Evolutionary conservation across 2,888 invertebrate genomes (phyloP).

Genomic region (Pachliopta kotzebuea): DNA sequence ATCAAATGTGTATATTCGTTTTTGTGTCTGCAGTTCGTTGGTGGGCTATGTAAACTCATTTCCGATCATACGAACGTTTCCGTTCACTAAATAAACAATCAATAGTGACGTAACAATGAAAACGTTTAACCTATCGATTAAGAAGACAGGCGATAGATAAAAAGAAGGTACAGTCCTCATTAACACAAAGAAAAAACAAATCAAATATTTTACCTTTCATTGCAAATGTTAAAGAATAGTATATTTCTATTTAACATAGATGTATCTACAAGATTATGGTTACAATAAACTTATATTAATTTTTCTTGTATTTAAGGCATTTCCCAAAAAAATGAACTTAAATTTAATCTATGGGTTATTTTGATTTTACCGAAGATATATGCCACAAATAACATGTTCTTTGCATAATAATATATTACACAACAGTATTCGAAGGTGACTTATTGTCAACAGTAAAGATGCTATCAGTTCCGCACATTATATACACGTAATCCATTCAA

Average conservation of each 20-base stretch:
- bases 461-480: slow-evolving; percentile 48
- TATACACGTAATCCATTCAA: slow-evolving; percentile 51
- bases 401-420: slow-evolving; percentile 37
- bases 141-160: slow-evolving; percentile 36
- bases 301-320: too few species aligned
- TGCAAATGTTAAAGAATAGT: too few species aligned
- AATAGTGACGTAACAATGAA: slow-evolving; percentile 44
- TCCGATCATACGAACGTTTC: slow-evolving; percentile 47
- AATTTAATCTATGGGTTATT: too few species aligned
- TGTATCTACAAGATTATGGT: too few species aligned
- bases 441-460: slow-evolving; percentile 52
- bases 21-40: slow-evolving; percentile 26
- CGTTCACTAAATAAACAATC: slow-evolving; percentile 46
- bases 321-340: too few species aligned
- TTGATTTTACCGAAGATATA: slow-evolving; percentile 8
- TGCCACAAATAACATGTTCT: slow-evolving; percentile 18
- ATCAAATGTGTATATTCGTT: not conserved
- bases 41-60: slow-evolving; percentile 45
- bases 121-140: slow-evolving; percentile 49
- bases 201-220: too few species aligned
- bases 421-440: slow-evolving; percentile 38
- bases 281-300: too few species aligned
- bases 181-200: too few species aligned
- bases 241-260: too few species aligned
- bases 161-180: too few species aligned